These are phyloP conservation scores for Sphaerodactylus townsendi DNA, from an alignment of 2,113 vertebrate species.

Conservation along the genomic window DNA sequence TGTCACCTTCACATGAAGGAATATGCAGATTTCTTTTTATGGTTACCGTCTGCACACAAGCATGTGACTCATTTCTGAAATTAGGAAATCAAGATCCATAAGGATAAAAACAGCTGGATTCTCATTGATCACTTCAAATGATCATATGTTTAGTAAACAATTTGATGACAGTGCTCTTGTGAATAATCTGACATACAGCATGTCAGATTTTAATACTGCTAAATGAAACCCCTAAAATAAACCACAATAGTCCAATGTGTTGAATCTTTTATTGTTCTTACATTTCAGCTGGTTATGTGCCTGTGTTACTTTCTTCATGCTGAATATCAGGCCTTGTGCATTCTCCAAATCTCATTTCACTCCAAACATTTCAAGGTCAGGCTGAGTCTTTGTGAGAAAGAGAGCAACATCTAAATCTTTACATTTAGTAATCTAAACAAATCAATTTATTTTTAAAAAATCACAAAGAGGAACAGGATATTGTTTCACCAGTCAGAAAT, in stretches of 20 bases:
- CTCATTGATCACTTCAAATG: background rate
- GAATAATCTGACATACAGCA: background rate
- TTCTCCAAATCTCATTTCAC: background rate
- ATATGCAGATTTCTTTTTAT: background rate
- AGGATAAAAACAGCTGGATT: background rate
- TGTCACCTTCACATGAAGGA: conserved; percentile 11
- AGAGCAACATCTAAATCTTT: conserved; percentile 20
- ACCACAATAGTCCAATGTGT: background rate
- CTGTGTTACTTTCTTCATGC: background rate
- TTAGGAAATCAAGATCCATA: conserved; percentile 22
- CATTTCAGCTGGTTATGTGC: background rate
- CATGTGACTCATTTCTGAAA: conserved; percentile 22
- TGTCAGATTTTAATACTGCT: background rate
- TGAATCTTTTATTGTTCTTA: background rate
- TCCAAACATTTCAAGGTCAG: background rate
- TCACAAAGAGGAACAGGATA: background rate
- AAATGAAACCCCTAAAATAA: background rate
- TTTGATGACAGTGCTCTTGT: conserved; percentile 10
- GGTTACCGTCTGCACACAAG: conserved; percentile 25
- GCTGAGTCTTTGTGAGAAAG: conserved; percentile 10
- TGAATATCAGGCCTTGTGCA: background rate
- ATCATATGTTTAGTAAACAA: conserved; percentile 8
- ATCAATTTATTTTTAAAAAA: conserved; percentile 27
- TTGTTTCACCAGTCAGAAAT: conserved; percentile 18
- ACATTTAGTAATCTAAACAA: conserved; percentile 41